Evolutionary conservation across 2,113 vertebrate species (phyloP).

Genomic region (Tamias sibiricus): DNA sequence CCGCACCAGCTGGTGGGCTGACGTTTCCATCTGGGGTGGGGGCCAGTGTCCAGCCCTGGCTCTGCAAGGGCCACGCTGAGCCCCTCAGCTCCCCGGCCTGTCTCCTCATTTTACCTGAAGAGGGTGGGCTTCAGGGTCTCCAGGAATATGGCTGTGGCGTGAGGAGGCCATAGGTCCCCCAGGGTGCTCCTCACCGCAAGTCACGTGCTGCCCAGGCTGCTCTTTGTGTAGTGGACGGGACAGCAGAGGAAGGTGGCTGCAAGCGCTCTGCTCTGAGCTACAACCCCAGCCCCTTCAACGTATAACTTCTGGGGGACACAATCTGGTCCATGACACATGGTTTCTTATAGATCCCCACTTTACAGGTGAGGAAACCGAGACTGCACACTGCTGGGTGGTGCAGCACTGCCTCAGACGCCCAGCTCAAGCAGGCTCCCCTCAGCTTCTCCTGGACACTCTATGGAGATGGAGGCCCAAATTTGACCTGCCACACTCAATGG

Average conservation of each 20-base stretch:
- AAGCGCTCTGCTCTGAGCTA: no score
- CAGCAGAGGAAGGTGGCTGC: neutral
- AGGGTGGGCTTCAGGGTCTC: neutral
- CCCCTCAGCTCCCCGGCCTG: no score
- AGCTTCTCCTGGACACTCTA: neutral
- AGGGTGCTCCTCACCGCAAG: neutral
- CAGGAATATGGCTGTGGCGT: accelerated
- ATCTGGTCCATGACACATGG: neutral
- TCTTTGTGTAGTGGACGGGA: neutral
- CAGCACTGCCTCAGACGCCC: neutral
- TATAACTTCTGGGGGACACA: neutral
- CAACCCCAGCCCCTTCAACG: no score
- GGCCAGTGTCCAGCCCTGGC: neutral
- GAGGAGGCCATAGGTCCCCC: accelerated
- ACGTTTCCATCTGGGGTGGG: no score
- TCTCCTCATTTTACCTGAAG: neutral
- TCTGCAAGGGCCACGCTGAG: neutral
- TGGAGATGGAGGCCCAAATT: no score
- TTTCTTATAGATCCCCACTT: neutral
- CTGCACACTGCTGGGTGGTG: neutral
- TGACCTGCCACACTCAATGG: neutral
- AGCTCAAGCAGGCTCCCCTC: neutral
- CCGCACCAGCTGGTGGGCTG: no score
- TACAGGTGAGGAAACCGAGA: neutral
- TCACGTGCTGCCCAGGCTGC: neutral